Conservation (phyloP, 2,888 invertebrate species). For the Morpho achilles region DNA sequence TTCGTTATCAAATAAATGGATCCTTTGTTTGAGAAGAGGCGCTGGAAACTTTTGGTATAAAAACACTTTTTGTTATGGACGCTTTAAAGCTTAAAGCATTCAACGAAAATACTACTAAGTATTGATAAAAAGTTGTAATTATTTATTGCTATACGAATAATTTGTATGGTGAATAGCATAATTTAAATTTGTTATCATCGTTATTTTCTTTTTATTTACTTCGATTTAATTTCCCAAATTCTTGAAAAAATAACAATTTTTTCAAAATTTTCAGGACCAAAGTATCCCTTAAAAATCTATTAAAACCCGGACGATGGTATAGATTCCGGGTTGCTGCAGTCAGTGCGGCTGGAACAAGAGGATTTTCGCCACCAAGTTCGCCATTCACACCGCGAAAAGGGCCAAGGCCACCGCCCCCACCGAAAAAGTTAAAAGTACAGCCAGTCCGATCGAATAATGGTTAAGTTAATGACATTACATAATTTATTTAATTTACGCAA, state of each 20-base stretch:
- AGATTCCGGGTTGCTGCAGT: conserved; percentile 88
- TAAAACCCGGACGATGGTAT: conserved; percentile 87
- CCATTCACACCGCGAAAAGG: conserved; percentile 79
- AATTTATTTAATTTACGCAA: too few species aligned
- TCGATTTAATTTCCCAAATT: too few species aligned
- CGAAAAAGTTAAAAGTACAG: conserved; percentile 79
- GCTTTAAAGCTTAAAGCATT: too few species aligned
- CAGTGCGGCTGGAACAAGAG: conserved; percentile 84
- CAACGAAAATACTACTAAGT: too few species aligned
- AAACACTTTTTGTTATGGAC: background rate
- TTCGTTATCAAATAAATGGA: conserved; percentile 6
- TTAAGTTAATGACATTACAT: conserved; percentile 25
- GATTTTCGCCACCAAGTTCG: conserved; percentile 81
- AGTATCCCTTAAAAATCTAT: conserved; percentile 72
- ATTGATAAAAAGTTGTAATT: too few species aligned
- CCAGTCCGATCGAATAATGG: conserved; percentile 64
- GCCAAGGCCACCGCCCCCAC: conserved; percentile 81
- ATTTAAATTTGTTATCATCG: too few species aligned
- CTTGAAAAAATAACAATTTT: too few species aligned
- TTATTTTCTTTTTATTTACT: too few species aligned
- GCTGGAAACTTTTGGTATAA: background rate
- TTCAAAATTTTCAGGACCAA: conserved; percentile 53
- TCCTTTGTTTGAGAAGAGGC: conserved; percentile 7
- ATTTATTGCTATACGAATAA: too few species aligned
- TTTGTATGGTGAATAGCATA: too few species aligned